These are phyloP conservation scores for Clarias magur DNA, from an alignment of 2,113 vertebrate genomes.

Conservation along the genomic window DNA sequence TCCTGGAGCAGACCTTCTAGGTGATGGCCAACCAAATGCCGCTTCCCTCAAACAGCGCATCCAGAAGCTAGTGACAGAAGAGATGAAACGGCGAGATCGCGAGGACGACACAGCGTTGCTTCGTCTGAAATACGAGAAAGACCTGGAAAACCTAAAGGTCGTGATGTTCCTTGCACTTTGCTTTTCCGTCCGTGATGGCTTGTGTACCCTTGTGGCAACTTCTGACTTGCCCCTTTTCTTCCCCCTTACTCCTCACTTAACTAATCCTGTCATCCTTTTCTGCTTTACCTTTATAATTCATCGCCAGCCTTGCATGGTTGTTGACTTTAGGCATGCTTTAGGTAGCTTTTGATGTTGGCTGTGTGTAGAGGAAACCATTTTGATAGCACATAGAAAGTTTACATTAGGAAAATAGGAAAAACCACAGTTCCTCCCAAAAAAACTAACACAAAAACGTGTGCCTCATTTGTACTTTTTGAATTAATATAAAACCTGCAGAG, in stretches of 20 bases:
- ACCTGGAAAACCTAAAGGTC: constrained; percentile 82
- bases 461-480: constrained; percentile 37
- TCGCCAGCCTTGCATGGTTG: constrained; percentile 71
- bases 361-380: constrained; percentile 67
- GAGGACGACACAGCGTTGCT: constrained; percentile 66
- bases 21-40: background rate
- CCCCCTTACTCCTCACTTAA: constrained; percentile 46
- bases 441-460: constrained; percentile 42
- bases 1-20: constrained; percentile 5
- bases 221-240: constrained; percentile 54
- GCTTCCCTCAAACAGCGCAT: constrained; percentile 67
- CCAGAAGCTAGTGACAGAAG: constrained; percentile 72
- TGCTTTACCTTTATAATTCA: constrained; percentile 56
- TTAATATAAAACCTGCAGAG: background rate
- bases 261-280: constrained; percentile 47
- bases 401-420: background rate
- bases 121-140: constrained; percentile 78
- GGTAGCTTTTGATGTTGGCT: constrained; percentile 49
- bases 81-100: constrained; percentile 67
- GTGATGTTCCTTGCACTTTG: constrained; percentile 71
- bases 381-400: constrained; percentile 37
- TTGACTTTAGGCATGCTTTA: constrained; percentile 62
- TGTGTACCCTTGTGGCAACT: constrained; percentile 74
- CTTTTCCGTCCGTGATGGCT: constrained; percentile 72
- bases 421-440: too few species aligned